Conservation (phyloP, 1,140 invertebrate genomes). For the Gonatopus flavifemur region DNA sequence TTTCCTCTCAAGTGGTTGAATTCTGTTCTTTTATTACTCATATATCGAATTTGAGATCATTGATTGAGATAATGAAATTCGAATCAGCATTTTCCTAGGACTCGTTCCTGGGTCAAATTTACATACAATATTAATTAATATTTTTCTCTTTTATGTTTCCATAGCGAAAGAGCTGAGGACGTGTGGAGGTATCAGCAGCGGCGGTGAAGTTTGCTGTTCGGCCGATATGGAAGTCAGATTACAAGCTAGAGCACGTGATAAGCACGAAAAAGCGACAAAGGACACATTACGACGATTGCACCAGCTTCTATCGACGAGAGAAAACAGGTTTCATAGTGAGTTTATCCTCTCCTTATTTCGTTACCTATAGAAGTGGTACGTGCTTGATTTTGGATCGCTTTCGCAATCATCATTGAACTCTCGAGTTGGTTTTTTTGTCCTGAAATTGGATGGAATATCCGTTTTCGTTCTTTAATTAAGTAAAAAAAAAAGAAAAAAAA, state of each 20-base stretch:
- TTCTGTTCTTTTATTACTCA: no score
- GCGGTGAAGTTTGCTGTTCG: slow-evolving; percentile 54
- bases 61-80: no score
- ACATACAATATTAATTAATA: no score
- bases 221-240: slow-evolving; percentile 54
- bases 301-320: slow-evolving; percentile 46
- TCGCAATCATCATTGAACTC: slow-evolving; percentile 4
- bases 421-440: neutral
- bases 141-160: slow-evolving; percentile 13
- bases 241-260: slow-evolving; percentile 51
- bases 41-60: no score
- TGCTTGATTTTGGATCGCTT: slow-evolving; percentile 9
- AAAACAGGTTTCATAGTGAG: slow-evolving; percentile 52
- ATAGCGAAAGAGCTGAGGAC: slow-evolving; percentile 53
- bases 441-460: neutral
- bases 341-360: slow-evolving; percentile 13
- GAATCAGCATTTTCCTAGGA: no score
- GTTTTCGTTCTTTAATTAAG: no score
- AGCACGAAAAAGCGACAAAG: slow-evolving; percentile 53
- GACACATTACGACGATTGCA: slow-evolving; percentile 50
- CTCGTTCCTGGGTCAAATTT: no score
- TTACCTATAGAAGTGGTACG: neutral
- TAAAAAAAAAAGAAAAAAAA: no score
- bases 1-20: no score
- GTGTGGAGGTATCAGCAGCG: slow-evolving; percentile 51